Evolutionary conservation across 1,140 invertebrate genomes (phyloP), one percentile per base, ranked within the genome.

Genomic region (Branchinecta lynchi): DNA sequence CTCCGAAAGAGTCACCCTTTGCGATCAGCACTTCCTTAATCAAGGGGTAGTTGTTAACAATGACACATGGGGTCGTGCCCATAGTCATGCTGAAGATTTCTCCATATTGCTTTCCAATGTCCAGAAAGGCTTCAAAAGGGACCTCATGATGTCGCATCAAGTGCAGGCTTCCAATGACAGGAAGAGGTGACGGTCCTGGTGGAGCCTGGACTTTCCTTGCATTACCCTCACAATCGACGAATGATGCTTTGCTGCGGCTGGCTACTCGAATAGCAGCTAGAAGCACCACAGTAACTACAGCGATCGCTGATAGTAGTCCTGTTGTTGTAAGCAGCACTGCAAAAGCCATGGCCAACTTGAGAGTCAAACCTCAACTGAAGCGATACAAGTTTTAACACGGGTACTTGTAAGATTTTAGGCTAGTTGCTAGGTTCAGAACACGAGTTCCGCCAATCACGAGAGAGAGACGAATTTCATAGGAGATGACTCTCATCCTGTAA

Each of bases 11-110:
- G 70, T 84, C 85, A 46, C 88, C 88, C 77, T 90, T 90, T 70
- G 85, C 83, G 74, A 91, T 86, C 15, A 93, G 81, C 17, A 92
- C 88, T 76, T 90, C 87, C 71, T 85, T 85, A 72, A 92, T 87
- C 12, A 85, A 76, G 5, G 84, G 80, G 73, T 87, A 83, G 73
- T 84, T 88, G 76, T 87, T 91, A 21, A 92, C 86, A 12, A 93
- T 85, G 7, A 92, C 78, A 75, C 88, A 89, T 20, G 84, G 83
- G 0, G 82, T 81, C 0, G 81, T 78, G 0, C 90, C 90, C 67
- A 93, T 78, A 51, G 81, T 84, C 60, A 93, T 79, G 60, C 83
- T 83, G 76, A 86, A 91, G 51, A 92, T 84, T 68, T 88, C 84
- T 3, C 90, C 90, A 75, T 89, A 90, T 43, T 82, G 75, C 73